Percentiles rank a stretch among this genome's conserved stretches.
Conservation (phyloP, 2,797 vertebrate genomes). For the Melanogrammus aeglefinus region DNA sequence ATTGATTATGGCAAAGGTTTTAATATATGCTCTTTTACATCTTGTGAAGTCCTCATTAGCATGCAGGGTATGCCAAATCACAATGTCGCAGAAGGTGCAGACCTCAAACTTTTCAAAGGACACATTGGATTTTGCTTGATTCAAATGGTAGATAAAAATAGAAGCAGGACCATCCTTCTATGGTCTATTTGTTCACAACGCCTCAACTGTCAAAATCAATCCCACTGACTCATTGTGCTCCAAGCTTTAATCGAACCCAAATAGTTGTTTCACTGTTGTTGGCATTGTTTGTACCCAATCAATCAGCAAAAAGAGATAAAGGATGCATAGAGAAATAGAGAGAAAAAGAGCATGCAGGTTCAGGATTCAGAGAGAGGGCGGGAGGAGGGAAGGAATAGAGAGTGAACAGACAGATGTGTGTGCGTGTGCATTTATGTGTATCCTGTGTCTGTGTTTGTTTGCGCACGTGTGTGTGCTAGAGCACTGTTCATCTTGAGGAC, state of each 20-base stretch:
- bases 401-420: neutral
- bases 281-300: neutral
- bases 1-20: constrained; percentile 42
- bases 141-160: constrained; percentile 56
- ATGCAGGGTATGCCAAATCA: constrained; percentile 29
- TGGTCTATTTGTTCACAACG: constrained; percentile 45
- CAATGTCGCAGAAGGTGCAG: neutral
- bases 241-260: constrained; percentile 41
- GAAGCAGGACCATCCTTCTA: constrained; percentile 34
- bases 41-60: constrained; percentile 29
- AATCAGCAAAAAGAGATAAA: constrained; percentile 13
- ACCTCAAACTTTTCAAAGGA: constrained; percentile 45
- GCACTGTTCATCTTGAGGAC: constrained; percentile 47
- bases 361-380: constrained; percentile 9
- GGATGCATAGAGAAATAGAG: neutral
- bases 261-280: constrained; percentile 32
- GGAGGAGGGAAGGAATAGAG: constrained; percentile 32
- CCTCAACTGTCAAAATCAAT: constrained; percentile 48
- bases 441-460: neutral
- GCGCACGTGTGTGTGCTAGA: constrained; percentile 5
- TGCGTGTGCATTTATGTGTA: neutral
- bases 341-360: neutral
- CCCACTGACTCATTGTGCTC: constrained; percentile 35
- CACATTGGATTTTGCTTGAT: constrained; percentile 34
- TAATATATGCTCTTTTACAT: constrained; percentile 20